Evolutionary conservation across 2,888 invertebrate genomes (phyloP).

Genomic region (Dryadula phaetusa): DNA sequence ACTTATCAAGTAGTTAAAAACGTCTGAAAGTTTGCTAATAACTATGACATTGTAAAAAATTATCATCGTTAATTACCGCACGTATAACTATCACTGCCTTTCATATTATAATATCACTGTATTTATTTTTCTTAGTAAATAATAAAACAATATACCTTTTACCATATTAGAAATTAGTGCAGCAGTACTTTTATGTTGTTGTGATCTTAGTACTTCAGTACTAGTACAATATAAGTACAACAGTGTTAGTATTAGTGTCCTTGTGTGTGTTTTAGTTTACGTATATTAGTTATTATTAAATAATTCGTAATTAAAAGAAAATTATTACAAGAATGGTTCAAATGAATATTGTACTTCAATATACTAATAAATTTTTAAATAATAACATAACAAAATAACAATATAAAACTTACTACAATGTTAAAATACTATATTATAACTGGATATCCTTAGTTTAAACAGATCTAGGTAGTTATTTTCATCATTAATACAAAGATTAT

Average conservation of each 20-base stretch:
- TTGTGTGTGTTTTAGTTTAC: too few species aligned
- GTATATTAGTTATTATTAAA: too few species aligned
- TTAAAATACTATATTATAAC: background rate
- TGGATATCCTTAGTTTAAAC: background rate
- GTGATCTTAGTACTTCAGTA: too few species aligned
- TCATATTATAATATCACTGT: background rate
- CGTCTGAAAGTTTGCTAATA: slow-evolving; percentile 18
- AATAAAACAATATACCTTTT: too few species aligned
- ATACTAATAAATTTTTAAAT: background rate
- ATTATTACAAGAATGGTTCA: too few species aligned
- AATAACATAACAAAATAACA: background rate
- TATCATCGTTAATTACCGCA: background rate
- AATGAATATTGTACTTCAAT: too few species aligned
- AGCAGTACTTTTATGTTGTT: too few species aligned
- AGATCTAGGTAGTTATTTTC: slow-evolving; percentile 34
- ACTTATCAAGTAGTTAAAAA: slow-evolving; percentile 15
- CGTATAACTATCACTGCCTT: background rate
- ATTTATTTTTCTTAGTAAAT: too few species aligned
- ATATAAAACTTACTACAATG: background rate
- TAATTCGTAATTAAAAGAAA: too few species aligned
- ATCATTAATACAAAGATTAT: slow-evolving; percentile 35
- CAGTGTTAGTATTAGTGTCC: too few species aligned
- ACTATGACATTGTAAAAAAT: slow-evolving; percentile 12
- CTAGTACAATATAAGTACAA: too few species aligned
- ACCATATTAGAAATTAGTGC: too few species aligned